These are phyloP conservation scores for Drosophila putrida DNA, from an alignment of 2,888 invertebrate species.

Conservation along the genomic window DNA sequence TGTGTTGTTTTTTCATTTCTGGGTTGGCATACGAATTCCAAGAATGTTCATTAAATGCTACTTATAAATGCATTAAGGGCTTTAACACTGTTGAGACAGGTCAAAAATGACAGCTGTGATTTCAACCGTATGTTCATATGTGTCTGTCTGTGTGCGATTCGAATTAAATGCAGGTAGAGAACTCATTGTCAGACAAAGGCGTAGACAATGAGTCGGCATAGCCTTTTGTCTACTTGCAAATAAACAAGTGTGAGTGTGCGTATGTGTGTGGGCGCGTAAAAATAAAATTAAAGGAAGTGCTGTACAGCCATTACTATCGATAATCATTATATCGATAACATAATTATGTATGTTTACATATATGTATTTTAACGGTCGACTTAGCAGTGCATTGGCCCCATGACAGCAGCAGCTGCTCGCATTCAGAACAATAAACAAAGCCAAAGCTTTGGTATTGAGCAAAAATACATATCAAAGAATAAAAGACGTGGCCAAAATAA, in stretches of 20 bases:
- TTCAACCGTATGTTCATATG: conserved; percentile 23
- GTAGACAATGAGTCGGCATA: conserved; percentile 55
- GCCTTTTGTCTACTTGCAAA: conserved; percentile 45
- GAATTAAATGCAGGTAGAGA: conserved; percentile 54
- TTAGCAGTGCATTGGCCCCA: conserved; percentile 53
- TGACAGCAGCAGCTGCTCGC: conserved; percentile 27
- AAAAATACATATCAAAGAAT: conserved; percentile 27
- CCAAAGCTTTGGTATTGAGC: conserved; percentile 24
- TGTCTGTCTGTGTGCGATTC: conserved; percentile 15
- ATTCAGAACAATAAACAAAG: conserved; percentile 57
- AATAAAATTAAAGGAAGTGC: conserved; percentile 28
- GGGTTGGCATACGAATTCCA: conserved; percentile 33
- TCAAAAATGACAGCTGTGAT: conserved; percentile 47
- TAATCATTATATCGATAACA: conserved; percentile 26
- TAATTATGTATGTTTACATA: conserved; percentile 48
- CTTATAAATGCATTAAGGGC: conserved; percentile 33
- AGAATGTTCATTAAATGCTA: conserved; percentile 44
- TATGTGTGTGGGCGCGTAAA: background rate
- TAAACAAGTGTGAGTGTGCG: conserved; percentile 23
- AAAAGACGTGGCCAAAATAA: conserved; percentile 40
- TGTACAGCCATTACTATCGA: conserved; percentile 40
- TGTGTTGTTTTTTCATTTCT: conserved; percentile 20
- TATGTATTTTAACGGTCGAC: conserved; percentile 12
- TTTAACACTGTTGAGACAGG: conserved; percentile 60
- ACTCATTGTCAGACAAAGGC: conserved; percentile 32